Evolutionary conservation across 2,888 invertebrate species (phyloP), one percentile per base, ranked within the genome.

Genomic region (Cenopis cana): DNA sequence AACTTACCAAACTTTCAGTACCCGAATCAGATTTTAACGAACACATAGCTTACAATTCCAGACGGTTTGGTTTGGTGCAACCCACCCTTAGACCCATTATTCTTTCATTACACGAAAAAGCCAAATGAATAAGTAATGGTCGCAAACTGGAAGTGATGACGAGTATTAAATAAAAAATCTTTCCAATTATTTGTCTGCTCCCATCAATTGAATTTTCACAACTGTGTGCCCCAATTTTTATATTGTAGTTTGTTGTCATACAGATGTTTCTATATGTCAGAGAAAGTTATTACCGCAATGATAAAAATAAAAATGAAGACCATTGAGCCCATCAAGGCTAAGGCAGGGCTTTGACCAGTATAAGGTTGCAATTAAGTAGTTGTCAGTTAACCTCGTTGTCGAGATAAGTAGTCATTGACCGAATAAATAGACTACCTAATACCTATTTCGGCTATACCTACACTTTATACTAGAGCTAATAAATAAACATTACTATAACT

Each of bases 291-390:
- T 29, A 17, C 46, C 8, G 46, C 46, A 6, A 8, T 46, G 17
- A 60, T 41, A 60, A 29, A 4, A 5, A n/a, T n/a, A 29, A 29
- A 20, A 59, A 60, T 46, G 14, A 60, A 29, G 46, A 11, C 14
- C n/a, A 46, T 41, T 46, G 41, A 41, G 29, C 60, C 46, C 46
- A 60, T 46, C 46, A 60, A 60, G 41, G 41, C 17, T 17, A 50
- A 60, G 46, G 9, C 11, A 49, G 60, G 60, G 24, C 24, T 46
- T 60, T 60, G 46, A 60, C n/a, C 60, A 36, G 33, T 18, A 10
- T 50, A 36, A n/a, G 17, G 10, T 24, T 59, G 33, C 6, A 6
- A 33, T 2, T 20, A 12, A 17, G 36, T 36, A 52, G 17, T 18
- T 36, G 41, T 5, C 20, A 59, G 20, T 46, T 60, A 60, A 60